Evolutionary conservation across 2,113 vertebrate species (phyloP).

Genomic region (Atherinomorus stipes): DNA sequence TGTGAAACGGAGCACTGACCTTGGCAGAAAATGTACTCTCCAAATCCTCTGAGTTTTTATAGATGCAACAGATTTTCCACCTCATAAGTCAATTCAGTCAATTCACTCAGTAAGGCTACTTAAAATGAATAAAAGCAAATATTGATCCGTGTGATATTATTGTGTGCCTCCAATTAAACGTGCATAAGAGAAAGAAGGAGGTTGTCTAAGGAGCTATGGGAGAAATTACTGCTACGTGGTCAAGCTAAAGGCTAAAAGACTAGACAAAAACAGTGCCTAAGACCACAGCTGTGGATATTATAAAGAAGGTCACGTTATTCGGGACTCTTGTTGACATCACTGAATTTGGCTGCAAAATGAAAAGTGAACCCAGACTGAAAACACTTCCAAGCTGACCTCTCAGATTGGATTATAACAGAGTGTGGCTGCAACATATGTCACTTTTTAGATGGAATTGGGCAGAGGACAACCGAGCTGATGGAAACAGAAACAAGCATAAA

Average conservation of each 20-base stretch:
- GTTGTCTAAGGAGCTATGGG: background rate
- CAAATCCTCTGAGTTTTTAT: background rate
- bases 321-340: background rate
- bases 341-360: background rate
- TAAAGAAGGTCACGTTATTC: background rate
- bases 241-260: background rate
- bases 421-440: background rate
- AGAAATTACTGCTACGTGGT: background rate
- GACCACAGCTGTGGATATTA: background rate
- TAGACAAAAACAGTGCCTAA: background rate
- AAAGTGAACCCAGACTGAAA: background rate
- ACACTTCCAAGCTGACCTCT: background rate
- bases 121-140: constrained; percentile 1
- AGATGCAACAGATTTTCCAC: background rate
- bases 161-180: background rate
- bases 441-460: background rate
- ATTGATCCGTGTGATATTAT: background rate
- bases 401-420: background rate
- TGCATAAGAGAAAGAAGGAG: background rate
- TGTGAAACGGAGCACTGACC: background rate
- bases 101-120: background rate
- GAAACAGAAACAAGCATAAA: background rate
- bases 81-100: background rate
- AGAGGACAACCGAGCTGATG: background rate
- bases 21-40: background rate